phyloP scores from a whole-genome alignment of 2,888 invertebrate species.

The Harmothoe impar region DNA sequence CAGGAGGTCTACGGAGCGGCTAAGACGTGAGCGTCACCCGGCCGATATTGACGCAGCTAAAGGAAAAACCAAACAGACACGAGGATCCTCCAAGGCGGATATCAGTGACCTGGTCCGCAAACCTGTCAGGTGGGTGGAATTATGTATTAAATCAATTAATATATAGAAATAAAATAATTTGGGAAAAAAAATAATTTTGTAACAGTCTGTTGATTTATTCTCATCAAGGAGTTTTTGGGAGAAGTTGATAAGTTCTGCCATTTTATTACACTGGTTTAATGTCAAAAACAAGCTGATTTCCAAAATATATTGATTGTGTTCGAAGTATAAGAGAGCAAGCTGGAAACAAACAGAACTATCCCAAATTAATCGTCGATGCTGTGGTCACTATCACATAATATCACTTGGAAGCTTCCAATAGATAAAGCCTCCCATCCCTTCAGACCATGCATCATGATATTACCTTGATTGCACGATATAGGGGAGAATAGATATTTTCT shows the following conservation, averaged over 20 bases:
- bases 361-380: no score
- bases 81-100: background rate
- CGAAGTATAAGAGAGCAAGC: no score
- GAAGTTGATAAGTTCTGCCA: no score
- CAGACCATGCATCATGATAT: no score
- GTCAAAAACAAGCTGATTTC: background rate
- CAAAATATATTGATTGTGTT: background rate
- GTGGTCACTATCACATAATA: no score
- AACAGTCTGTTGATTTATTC: background rate
- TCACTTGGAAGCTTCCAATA: no score
- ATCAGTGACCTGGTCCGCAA: conserved; percentile 3
- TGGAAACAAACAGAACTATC: no score
- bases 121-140: background rate
- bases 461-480: no score
- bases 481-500: no score
- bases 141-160: background rate
- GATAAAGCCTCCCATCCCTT: no score
- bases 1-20: background rate
- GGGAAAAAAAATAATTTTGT: background rate
- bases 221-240: no score
- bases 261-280: background rate
- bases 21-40: background rate
- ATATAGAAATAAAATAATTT: no score
- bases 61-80: background rate
- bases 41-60: background rate